Evolutionary conservation across 2,113 vertebrate species (phyloP), one percentile per base, ranked within the genome.

Genomic region (Pseudorectes ferrugineus): DNA sequence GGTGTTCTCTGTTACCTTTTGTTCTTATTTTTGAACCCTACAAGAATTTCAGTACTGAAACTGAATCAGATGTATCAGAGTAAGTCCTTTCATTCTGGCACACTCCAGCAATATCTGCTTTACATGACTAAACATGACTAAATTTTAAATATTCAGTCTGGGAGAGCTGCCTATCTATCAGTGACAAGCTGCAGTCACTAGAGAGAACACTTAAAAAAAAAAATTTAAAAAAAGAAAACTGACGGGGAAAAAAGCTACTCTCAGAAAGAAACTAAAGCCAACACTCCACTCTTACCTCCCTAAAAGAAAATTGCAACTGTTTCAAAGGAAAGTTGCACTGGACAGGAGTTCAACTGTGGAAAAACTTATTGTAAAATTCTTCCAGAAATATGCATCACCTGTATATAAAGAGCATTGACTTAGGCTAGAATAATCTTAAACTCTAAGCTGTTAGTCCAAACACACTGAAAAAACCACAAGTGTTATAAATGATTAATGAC

Each of bases 211-310:
- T 72, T 42, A 1, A 26, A 42, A 83, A 71, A 76, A 55, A n/a
- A n/a, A n/a, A n/a, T n/a, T n/a, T n/a, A n/a, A n/a, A n/a, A 23
- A 51, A 40, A 36, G 2, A 48, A 62, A 42, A 40, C 29, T 0
- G 2, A 22, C 16, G 5, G 22, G 5, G 1, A 31, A 86, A 89
- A 82, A 59, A 33, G 12, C 4, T 54, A 63, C 10, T 33, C 25
- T 57, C 92, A 48, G 57, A 89, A 89, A 93, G 79, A 87, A 92
- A 95, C 11, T 10, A n/a, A 90, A 79, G 63, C 55, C 87, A 97
- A 73, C 14, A 51, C 42, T 88, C 52, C 42, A 68, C 29, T 87
- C 62, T 58, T 62, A 59, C 33, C 18, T 92, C 75, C 68, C 54
- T 36, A 82, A 74, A 58, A 42, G 21, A 89, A 85, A 89, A 89